Percentiles rank a stretch among this genome's conserved stretches.
Conservation (phyloP, 2,888 invertebrate genomes). For the Sarcophaga rosellei region DNA sequence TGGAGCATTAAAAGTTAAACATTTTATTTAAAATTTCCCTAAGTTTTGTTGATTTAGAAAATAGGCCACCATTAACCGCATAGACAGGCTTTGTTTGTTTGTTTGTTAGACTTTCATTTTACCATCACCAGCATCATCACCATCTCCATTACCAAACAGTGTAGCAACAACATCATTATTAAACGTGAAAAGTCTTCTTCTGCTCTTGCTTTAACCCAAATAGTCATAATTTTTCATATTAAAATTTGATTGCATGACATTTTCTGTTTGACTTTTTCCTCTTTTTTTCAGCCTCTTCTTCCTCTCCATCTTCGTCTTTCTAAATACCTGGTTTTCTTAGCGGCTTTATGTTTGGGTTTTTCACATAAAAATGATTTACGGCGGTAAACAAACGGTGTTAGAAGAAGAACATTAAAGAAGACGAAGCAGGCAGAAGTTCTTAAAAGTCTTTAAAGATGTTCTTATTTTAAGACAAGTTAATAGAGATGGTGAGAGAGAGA, state of each 20-base stretch:
- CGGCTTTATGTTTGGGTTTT: conserved; percentile 22
- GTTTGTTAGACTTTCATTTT: too few relatives aligned
- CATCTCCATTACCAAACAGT: too few relatives aligned
- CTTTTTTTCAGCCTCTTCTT: neutral
- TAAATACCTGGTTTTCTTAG: conserved; percentile 12
- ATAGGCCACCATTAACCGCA: too few relatives aligned
- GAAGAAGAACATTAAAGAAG: too few relatives aligned
- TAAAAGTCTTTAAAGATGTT: neutral
- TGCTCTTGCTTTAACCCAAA: conserved; percentile 39
- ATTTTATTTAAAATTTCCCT: neutral
- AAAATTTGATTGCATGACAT: conserved; percentile 48
- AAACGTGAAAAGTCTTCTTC: neutral
- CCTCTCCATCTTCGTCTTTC: neutral
- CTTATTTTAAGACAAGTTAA: neutral
- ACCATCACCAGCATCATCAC: too few relatives aligned
- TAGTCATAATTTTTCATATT: conserved; percentile 36
- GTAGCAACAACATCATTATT: conserved; percentile 3
- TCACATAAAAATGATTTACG: conserved; percentile 51
- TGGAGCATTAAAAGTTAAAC: neutral
- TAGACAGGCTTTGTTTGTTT: too few relatives aligned
- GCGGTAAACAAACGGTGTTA: conserved; percentile 22
- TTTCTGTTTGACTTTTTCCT: neutral
- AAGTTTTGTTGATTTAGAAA: neutral
- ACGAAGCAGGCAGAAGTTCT: too few relatives aligned
- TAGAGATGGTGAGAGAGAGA: neutral